phyloP scores from a whole-genome alignment of 2,113 vertebrate genomes.

The Xenus cinereus region DNA sequence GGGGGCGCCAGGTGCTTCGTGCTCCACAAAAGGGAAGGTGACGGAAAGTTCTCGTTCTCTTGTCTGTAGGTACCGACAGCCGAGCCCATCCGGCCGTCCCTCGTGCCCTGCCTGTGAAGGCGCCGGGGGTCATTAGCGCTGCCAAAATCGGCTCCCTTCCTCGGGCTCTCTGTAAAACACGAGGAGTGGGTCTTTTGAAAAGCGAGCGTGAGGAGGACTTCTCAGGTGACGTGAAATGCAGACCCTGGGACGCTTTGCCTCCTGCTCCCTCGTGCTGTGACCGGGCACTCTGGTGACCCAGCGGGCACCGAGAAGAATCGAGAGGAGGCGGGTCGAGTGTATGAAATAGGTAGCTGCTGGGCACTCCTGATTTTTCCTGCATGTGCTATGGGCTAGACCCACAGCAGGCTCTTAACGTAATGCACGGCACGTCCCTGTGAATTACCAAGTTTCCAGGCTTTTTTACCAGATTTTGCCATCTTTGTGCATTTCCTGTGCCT shows the following conservation, averaged over 20 bases:
- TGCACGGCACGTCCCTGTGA: background rate
- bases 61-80: background rate
- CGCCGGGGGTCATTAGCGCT: background rate
- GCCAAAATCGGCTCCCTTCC: background rate
- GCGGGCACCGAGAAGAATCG: background rate
- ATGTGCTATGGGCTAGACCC: background rate
- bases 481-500: background rate
- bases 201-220: background rate
- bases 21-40: background rate
- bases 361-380: background rate
- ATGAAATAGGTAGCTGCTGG: background rate
- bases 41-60: background rate
- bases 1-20: background rate
- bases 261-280: too few species aligned
- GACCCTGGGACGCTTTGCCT: background rate
- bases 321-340: background rate
- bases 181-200: background rate
- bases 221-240: background rate
- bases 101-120: background rate
- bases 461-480: background rate
- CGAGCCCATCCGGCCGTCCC: rapidly evolving
- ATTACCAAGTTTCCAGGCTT: background rate
- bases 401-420: background rate
- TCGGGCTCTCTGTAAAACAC: background rate
- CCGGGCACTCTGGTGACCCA: background rate